These are phyloP conservation scores for Ginglymostoma cirratum DNA, from an alignment of 2,113 vertebrate genomes.

Conservation along the genomic window DNA sequence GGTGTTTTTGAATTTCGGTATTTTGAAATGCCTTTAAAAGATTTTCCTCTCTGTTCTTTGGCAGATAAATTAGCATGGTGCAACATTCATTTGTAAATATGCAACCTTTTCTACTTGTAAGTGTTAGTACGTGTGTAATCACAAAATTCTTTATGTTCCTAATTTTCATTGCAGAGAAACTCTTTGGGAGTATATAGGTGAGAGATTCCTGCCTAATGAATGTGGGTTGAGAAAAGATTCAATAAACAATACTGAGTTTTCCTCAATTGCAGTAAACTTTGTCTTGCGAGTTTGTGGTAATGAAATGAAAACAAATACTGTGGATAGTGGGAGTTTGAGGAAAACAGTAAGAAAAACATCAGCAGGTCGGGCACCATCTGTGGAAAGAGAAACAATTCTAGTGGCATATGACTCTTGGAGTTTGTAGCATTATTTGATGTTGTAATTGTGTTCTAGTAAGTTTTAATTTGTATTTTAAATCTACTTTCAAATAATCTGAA, in stretches of 20 bases:
- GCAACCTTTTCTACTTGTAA: not conserved
- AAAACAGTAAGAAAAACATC: too few relatives aligned
- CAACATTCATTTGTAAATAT: not conserved
- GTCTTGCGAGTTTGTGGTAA: not conserved
- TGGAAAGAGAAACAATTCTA: too few relatives aligned
- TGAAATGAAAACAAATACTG: too few relatives aligned
- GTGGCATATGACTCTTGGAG: too few relatives aligned
- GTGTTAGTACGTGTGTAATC: not conserved
- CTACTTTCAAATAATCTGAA: not conserved
- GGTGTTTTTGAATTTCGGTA: not conserved
- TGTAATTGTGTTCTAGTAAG: not conserved
- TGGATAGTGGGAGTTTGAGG: too few relatives aligned
- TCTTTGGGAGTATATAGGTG: not conserved
- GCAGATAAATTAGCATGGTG: not conserved
- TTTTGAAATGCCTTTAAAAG: not conserved
- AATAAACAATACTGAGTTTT: not conserved
- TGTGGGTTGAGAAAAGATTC: not conserved
- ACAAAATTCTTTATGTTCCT: not conserved
- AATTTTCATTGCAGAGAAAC: not conserved
- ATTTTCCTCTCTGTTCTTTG: not conserved
- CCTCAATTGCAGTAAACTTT: not conserved
- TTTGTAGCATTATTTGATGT: not conserved
- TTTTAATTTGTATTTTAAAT: conserved; percentile 14
- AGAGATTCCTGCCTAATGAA: not conserved
- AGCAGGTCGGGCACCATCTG: too few relatives aligned